Evolutionary conservation across 2,113 vertebrate genomes (phyloP), one percentile per base, ranked within the genome.

Genomic region (Macrotus californicus): DNA sequence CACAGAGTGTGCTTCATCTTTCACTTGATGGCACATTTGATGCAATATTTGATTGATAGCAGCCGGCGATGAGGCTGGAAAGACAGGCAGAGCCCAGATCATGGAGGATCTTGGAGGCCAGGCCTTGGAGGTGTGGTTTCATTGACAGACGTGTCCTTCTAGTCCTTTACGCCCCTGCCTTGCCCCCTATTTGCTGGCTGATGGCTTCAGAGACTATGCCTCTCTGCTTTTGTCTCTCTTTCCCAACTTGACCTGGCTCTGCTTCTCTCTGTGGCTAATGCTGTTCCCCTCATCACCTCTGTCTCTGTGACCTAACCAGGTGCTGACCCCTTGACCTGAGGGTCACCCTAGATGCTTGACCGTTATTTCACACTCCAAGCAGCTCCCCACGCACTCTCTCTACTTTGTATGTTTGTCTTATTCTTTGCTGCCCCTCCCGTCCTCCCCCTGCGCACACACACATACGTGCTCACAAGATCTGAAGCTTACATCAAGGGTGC

Each of bases 401-500:
- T 66, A 34, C 48, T 94, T 77, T 46, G 26, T 67, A 48, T n/a
- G 43, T 52, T 5, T 31, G 5, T 70, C 84, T 89, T 48, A n/a
- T 46, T 76, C 66, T 95, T 69, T 6, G 4, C 50, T 81, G 39
- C 7, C n/a, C 76, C 52, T 41, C 36, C 9, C n/a, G 15, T 3
- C 73, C 36, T 50, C 64, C 89, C 5, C 9, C n/a, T 29, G 7
- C 5, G 41, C 31, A 13, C 48, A 7, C 3, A 3, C 18, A 18
- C 15, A 36, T 26, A 50, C 64, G 16, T 79, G 41, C 50, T 24
- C 59, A 4, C 39, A 41, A 87, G 81, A 77, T 84, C 73, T 94
- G 91, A 94, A 85, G 76, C 61, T 48, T 39, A 66, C 54, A 94
- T 95, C 93, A 89, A 96, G 93, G 52, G 59, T 70, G 12, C 86